Evolutionary conservation across 2,113 vertebrate genomes (phyloP).

Genomic region (Accipiter cooperii): DNA sequence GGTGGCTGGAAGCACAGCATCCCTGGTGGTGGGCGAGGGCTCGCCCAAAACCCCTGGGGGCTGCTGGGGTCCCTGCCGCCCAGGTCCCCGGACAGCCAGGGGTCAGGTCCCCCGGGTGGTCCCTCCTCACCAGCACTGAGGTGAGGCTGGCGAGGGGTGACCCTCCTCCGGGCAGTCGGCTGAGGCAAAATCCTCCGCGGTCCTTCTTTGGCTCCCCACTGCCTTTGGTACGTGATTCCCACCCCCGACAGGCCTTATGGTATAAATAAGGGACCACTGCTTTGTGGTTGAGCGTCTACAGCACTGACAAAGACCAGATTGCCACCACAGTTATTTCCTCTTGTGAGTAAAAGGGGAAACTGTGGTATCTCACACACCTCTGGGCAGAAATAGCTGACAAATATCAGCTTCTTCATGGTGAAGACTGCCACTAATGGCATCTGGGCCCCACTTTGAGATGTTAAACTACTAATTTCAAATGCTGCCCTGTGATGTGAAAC

Average conservation of each 20-base stretch:
- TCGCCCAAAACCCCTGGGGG: not conserved
- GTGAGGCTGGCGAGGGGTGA: not conserved
- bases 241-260: accelerated
- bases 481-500: not conserved
- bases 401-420: not conserved
- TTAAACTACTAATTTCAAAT: not conserved
- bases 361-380: not conserved
- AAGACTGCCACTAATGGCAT: not conserved
- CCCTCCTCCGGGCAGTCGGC: accelerated
- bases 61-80: not conserved
- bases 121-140: not conserved
- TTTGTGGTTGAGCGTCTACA: not conserved
- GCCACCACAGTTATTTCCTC: constrained; percentile 34
- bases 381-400: constrained; percentile 19
- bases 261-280: not conserved
- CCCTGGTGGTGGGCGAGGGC: accelerated
- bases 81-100: accelerated
- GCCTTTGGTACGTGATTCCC: not conserved
- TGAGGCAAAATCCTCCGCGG: not conserved
- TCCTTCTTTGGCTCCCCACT: not conserved
- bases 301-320: constrained; percentile 22
- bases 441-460: not conserved
- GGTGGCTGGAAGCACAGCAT: not conserved
- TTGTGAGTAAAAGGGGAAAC: not conserved
- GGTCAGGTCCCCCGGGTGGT: not conserved